A percentile compares a stretch with the other conserved stretches of the same genome.
Conservation (phyloP, 2,888 invertebrate genomes). For the Allophyes oxyacanthae region DNA sequence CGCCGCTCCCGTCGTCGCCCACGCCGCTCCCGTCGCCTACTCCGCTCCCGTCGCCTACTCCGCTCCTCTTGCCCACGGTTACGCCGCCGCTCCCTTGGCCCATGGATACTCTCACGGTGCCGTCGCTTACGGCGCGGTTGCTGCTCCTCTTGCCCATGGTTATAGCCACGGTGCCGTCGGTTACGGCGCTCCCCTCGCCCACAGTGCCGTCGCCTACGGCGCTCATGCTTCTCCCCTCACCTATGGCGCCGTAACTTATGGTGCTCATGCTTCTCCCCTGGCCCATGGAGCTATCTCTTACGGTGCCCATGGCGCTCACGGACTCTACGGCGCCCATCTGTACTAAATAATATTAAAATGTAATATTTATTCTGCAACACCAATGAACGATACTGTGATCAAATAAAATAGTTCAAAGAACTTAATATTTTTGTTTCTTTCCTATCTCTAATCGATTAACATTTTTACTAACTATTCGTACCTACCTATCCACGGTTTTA, state of each 20-base stretch:
- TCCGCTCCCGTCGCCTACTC: slow-evolving; percentile 66
- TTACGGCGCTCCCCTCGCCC: slow-evolving; percentile 42
- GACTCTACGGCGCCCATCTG: slow-evolving; percentile 33
- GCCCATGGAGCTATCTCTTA: slow-evolving; percentile 44
- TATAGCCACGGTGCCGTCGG: slow-evolving; percentile 17
- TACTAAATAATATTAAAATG: slow-evolving; percentile 41
- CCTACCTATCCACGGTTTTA: too few relatives aligned
- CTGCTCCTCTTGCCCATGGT: slow-evolving; percentile 52
- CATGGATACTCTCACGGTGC: slow-evolving; percentile 63
- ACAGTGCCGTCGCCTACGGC: slow-evolving; percentile 22
- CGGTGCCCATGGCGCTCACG: slow-evolving; percentile 45
- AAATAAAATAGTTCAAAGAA: slow-evolving; percentile 46
- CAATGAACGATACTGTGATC: slow-evolving; percentile 50
- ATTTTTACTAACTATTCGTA: too few relatives aligned
- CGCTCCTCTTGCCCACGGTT: slow-evolving; percentile 56
- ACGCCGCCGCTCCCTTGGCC: slow-evolving; percentile 62
- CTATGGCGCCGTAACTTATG: slow-evolving; percentile 57
- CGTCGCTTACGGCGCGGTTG: slow-evolving; percentile 58
- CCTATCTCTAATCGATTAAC: neutral
- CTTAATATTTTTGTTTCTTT: neutral
- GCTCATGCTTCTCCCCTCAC: slow-evolving; percentile 29
- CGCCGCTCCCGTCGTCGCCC: slow-evolving; percentile 66
- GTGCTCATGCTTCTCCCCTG: slow-evolving; percentile 58
- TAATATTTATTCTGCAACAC: slow-evolving; percentile 41
- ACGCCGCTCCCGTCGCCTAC: slow-evolving; percentile 65